Base-by-base conservation (phyloP, 2,113 vertebrate genomes). In the Zosterops japonicus region DNA sequence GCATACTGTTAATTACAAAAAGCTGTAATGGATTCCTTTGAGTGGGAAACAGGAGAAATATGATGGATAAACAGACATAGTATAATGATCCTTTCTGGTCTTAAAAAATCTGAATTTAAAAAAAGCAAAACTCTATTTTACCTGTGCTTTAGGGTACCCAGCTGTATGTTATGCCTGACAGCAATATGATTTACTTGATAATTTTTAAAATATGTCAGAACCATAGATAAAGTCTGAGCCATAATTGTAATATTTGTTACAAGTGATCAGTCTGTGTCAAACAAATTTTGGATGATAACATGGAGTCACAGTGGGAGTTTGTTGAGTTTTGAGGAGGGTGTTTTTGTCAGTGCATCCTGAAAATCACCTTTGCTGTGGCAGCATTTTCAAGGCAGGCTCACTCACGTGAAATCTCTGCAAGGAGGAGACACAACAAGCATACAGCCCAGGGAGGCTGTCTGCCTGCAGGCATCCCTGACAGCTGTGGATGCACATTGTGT, bases 301-400 rank as follows among this genome's bases (percentile, higher is more conserved):
- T 10, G 9, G 5, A 60, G 41, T 56, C 39, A 68, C 5, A 35
- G 24, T 8, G 11, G 12, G 5, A 81, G 8, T 56, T 20, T 33
- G 5, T 5, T 35, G 8, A 0, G 10, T 33, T 71, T 47, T 75
- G 25, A 50, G 25, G 8, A 52, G 10, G 5, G 3, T 29, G 2
- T 5, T 55, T 61, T 49, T 35, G 31, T 31, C 13, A 81, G 3
- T 8, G 0, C 69, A 46, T 25, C n/a, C 25, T 47, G 42, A 56
- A 70, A 83, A 50, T 39, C 19, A 18, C 20, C 17, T 91, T 59
- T 92, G 49, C n/a, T 78, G 33, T 5, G 14, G 9, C 22, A 84
- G 42, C n/a, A 16, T 44, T 92, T 93, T 63, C 31, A 79, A 52
- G 46, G 28, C 15, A 84, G 42, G 2, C 33, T 41, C 21, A 19